These are phyloP conservation scores for Triplophysa tibetana DNA, from an alignment of 2,113 vertebrate species.

Conservation along the genomic window DNA sequence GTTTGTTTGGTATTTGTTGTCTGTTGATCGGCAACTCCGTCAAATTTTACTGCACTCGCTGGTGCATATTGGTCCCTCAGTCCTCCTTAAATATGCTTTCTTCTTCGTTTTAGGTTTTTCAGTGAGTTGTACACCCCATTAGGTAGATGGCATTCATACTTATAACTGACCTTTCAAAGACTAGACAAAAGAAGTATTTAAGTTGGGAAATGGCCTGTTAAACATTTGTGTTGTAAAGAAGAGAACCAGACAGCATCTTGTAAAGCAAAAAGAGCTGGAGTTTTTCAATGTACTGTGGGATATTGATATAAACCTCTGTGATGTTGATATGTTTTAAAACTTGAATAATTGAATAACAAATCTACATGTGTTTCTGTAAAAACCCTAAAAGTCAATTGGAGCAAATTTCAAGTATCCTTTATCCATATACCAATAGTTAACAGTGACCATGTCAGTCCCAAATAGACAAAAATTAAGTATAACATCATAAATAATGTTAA, in stretches of 20 bases:
- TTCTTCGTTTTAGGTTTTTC: neutral
- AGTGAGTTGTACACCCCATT: constrained; percentile 11
- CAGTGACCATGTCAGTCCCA: too few species aligned
- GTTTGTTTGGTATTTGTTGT: constrained; percentile 13
- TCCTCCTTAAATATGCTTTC: neutral
- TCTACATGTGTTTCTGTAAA: too few species aligned
- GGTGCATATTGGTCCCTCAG: neutral
- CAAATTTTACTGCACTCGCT: neutral
- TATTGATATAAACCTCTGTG: too few species aligned
- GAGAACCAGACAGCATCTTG: neutral
- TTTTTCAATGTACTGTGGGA: too few species aligned
- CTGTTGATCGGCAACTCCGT: neutral
- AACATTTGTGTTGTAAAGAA: neutral
- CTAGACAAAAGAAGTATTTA: neutral
- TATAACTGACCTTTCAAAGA: constrained; percentile 2
- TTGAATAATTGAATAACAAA: too few species aligned
- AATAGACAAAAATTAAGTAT: too few species aligned
- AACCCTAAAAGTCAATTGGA: too few species aligned
- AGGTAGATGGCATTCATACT: neutral
- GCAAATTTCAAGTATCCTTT: too few species aligned
- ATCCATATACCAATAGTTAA: too few species aligned
- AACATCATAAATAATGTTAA: too few species aligned
- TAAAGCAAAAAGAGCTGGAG: too few species aligned
- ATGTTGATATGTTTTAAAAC: too few species aligned
- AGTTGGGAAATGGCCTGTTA: neutral